These are phyloP conservation scores for Nowickia ferox DNA, from an alignment of 2,888 invertebrate species.

Conservation along the genomic window DNA sequence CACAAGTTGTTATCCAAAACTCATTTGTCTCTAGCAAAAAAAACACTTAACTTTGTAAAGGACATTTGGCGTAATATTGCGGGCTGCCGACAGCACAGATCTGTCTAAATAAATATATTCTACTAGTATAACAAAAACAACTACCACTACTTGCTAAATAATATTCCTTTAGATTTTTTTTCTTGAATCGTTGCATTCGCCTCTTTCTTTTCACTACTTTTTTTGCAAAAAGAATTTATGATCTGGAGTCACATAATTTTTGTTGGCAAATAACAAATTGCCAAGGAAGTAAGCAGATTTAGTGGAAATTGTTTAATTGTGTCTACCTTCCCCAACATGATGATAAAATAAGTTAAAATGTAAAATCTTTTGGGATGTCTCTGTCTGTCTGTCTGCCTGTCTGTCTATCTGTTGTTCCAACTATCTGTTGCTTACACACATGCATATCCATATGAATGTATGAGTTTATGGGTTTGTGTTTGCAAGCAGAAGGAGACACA, in stretches of 20 bases:
- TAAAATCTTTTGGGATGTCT: slow-evolving; percentile 56
- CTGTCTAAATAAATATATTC: slow-evolving; percentile 40
- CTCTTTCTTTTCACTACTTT: slow-evolving; percentile 72
- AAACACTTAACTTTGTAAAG: background rate
- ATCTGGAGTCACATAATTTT: slow-evolving; percentile 82
- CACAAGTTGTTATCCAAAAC: background rate
- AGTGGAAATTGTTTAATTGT: slow-evolving; percentile 82
- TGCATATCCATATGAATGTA: slow-evolving; percentile 1
- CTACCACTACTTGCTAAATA: background rate
- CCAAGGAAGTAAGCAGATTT: slow-evolving; percentile 81
- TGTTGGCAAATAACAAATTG: slow-evolving; percentile 82
- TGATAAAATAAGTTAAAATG: slow-evolving; percentile 69
- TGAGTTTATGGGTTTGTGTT: background rate
- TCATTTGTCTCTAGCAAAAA: background rate
- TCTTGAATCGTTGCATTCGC: background rate
- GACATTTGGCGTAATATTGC: background rate
- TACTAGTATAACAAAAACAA: slow-evolving; percentile 14
- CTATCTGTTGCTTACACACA: background rate
- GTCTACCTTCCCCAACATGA: slow-evolving; percentile 74
- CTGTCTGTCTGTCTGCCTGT: slow-evolving; percentile 14
- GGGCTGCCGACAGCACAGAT: slow-evolving; percentile 7
- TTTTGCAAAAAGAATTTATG: slow-evolving; percentile 79
- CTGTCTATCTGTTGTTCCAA: slow-evolving; percentile 8
- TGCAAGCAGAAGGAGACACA: slow-evolving; percentile 60
- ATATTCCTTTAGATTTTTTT: slow-evolving; percentile 43